Base-by-base conservation (phyloP, 2,113 vertebrate species). In the Laticauda laticaudata region DNA sequence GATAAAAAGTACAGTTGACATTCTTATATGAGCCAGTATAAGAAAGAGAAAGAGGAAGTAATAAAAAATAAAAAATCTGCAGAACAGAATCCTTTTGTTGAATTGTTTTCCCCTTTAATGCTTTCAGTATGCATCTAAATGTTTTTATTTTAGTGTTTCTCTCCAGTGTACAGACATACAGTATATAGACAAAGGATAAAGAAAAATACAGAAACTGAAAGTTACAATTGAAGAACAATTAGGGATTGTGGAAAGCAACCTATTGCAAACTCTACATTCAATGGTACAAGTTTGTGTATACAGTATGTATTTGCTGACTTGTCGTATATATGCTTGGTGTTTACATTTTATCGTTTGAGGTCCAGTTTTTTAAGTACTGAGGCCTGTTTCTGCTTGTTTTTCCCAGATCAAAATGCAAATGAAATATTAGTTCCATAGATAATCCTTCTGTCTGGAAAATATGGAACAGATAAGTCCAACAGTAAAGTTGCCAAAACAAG, bases 301-400 rank as follows among this genome's bases (percentile, higher is more conserved):
- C n/a, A 59, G 0, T 1, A 20, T 89, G 43, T 88, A 39, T 87
- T 53, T 93, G 93, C 90, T 88, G 90, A 88, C 24, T 54, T 56
- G 21, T 54, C 23, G 24, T 87, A 90, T 57, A 51, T 81, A 81
- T 7, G 39, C n/a, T 6, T 89, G 10, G 90, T 81, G 88, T 92
- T 94, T 92, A 92, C 0, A 0, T 94, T 95, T 95, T 23, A 94
- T 89, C 92, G 90, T 43, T 91, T 93, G 95, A 11, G 0, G 92
- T 20, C 93, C 94, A 94, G 94, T 96, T 96, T 95, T 90, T 64
- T 92, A 94, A 96, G 93, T 85, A 91, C 91, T 95, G 45, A 87
- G 94, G 94, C 45, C 6, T 20, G 9, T 2, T 81, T 43, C 75
- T 1, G 51, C 87, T 95, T 64, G 55, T 93, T 90, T 61, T 59